Evolutionary conservation across 1,140 invertebrate genomes (phyloP), one percentile per base, ranked within the genome.

Genomic region (Scylla paramamosain): DNA sequence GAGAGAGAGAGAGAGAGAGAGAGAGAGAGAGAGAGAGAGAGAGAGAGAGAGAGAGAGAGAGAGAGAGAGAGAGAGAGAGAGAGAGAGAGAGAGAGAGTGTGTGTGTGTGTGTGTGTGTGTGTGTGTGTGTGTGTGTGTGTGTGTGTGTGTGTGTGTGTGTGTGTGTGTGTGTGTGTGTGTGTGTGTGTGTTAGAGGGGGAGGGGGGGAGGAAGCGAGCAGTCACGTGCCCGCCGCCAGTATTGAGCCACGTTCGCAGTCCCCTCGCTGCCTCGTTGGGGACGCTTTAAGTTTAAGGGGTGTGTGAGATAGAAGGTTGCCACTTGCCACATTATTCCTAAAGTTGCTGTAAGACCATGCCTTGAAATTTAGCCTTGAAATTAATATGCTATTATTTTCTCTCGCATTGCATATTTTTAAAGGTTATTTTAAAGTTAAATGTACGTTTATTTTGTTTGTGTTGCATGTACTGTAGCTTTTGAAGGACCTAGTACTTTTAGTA

Each of bases 1-100:
- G 83, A 84, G 83, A 84, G 83, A 84, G 31, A 32, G 83, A 84
- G n/a, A 28, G 83, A 84, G 83, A 84, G 83, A 84, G 83, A 32
- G 83, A 84, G 83, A 84, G n/a, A 84, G 32, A 28, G 32, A 86
- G 10, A 32, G 32, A 39, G 84, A 29, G 48, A 52, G 48, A 52
- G 48, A 52, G 48, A 52, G 48, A 52, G 48, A 52, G 48, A 52
- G 48, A 52, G 46, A 48, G 46, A 48, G 46, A 48, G 46, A 48
- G 46, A 48, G 46, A 48, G 46, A 48, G 46, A 48, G 46, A 48
- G 46, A 48, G 46, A 48, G 46, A 48, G 46, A 48, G 46, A 48
- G 46, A 48, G 46, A 48, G n/a, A n/a, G n/a, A n/a, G n/a, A n/a
- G n/a, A n/a, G n/a, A n/a, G n/a, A n/a, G n/a, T n/a, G n/a, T n/a